A percentile compares a stretch with the other conserved stretches of the same genome.
Evolutionary conservation across 2,888 invertebrate genomes (phyloP).

Genomic region (Thalpophila matura): DNA sequence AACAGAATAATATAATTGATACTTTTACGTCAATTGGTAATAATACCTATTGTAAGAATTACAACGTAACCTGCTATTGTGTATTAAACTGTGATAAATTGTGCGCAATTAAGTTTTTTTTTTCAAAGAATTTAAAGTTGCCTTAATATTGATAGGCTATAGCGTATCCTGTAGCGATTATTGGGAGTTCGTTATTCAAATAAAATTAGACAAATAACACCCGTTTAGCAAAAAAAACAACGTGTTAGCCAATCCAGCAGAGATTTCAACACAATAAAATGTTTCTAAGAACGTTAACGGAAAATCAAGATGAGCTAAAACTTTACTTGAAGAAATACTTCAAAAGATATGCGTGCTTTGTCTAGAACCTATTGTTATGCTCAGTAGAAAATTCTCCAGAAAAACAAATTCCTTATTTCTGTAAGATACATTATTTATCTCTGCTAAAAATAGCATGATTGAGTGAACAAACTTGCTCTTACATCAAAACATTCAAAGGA

Average conservation of each 20-base stretch:
- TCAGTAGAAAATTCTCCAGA: not conserved
- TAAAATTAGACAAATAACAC: too few relatives aligned
- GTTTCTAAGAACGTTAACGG: too few relatives aligned
- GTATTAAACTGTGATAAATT: constrained; percentile 43
- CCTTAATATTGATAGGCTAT: too few relatives aligned
- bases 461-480: not conserved
- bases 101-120: constrained; percentile 44
- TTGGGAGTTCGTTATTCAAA: too few relatives aligned
- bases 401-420: not conserved
- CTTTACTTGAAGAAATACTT: too few relatives aligned
- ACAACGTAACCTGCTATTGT: constrained; percentile 52
- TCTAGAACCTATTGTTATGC: too few relatives aligned
- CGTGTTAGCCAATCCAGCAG: too few relatives aligned
- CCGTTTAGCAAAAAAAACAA: too few relatives aligned
- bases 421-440: not conserved
- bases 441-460: not conserved
- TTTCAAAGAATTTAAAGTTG: constrained; percentile 9
- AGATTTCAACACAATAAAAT: too few relatives aligned
- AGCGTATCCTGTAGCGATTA: too few relatives aligned
- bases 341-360: too few relatives aligned
- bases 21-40: constrained; percentile 57
- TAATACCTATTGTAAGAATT: constrained; percentile 44
- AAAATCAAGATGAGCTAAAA: too few relatives aligned
- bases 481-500: not conserved
- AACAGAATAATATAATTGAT: constrained; percentile 57